A percentile compares a stretch with the other conserved stretches of the same genome.
phyloP scores from a whole-genome alignment of 2,797 vertebrate species.

The Oryzias dopingdopingensis region DNA sequence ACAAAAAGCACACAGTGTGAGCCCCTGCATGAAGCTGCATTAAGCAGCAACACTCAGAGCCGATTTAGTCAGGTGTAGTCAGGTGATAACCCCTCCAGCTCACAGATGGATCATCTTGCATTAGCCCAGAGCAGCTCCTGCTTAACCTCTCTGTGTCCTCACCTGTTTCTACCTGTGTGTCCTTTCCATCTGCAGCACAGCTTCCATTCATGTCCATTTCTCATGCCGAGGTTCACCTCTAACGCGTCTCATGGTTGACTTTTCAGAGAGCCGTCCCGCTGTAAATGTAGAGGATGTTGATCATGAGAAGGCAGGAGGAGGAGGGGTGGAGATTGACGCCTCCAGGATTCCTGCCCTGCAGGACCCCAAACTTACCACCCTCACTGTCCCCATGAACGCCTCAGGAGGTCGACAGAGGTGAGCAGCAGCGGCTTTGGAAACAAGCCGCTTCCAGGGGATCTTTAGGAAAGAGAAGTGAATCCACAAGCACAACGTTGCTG shows the following conservation, averaged over 20 bases:
- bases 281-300: slow-evolving; percentile 83
- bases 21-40: no score
- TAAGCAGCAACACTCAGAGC: no score
- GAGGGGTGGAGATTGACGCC: slow-evolving; percentile 16
- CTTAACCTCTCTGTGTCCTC: slow-evolving; percentile 19
- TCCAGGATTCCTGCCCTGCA: slow-evolving; percentile 57
- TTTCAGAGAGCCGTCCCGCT: slow-evolving; percentile 72
- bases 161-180: slow-evolving; percentile 3
- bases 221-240: no score
- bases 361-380: slow-evolving; percentile 71
- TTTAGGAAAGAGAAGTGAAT: background rate
- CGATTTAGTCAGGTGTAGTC: no score
- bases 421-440: slow-evolving; percentile 16
- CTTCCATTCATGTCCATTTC: background rate
- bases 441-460: background rate
- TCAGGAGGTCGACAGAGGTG: slow-evolving; percentile 81
- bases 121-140: slow-evolving; percentile 8
- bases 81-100: slow-evolving; percentile 11
- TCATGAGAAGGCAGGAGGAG: slow-evolving; percentile 29
- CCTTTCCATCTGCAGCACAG: background rate
- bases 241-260: no score
- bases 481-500: no score
- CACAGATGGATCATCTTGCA: slow-evolving; percentile 29
- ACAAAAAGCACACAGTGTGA: no score
- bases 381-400: slow-evolving; percentile 74